These are phyloP conservation scores for Petrophora chlorosata DNA, from an alignment of 2,888 invertebrate species.

Conservation along the genomic window DNA sequence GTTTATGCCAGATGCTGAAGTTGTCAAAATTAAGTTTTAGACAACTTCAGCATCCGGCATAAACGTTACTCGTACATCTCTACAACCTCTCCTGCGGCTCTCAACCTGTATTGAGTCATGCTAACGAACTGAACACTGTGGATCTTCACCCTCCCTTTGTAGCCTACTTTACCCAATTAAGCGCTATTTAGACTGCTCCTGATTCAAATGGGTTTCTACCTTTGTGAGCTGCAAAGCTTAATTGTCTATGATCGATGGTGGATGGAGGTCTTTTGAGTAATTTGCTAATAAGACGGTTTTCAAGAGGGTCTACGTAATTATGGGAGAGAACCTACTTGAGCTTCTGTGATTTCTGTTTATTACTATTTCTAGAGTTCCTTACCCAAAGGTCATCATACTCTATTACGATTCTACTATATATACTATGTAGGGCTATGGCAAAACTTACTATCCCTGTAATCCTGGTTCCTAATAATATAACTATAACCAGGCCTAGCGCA, in stretches of 20 bases:
- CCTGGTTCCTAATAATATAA: too few relatives aligned
- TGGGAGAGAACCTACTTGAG: too few relatives aligned
- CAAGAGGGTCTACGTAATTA: neutral
- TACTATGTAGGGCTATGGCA: too few relatives aligned
- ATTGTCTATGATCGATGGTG: constrained; percentile 24
- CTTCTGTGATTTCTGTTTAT: too few relatives aligned
- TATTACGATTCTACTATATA: too few relatives aligned
- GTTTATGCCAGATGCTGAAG: too few relatives aligned
- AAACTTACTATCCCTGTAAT: too few relatives aligned
- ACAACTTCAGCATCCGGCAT: constrained; percentile 9
- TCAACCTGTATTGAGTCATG: constrained; percentile 30
- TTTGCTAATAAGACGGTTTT: constrained; percentile 13
- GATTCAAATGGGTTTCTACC: constrained; percentile 27
- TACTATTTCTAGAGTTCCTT: too few relatives aligned
- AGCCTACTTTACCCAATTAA: constrained; percentile 35
- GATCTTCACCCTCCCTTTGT: constrained; percentile 28
- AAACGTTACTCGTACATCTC: constrained; percentile 1
- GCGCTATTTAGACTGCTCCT: constrained; percentile 30
- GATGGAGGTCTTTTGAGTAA: constrained; percentile 15
- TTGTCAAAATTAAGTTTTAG: neutral
- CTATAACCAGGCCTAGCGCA: too few relatives aligned
- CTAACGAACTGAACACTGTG: constrained; percentile 36
- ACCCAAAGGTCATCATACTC: too few relatives aligned
- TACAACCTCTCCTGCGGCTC: constrained; percentile 14
- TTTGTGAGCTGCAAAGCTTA: constrained; percentile 21